These are phyloP conservation scores for Diuraphis noxia DNA, from an alignment of 1,140 invertebrate species.

Conservation along the genomic window DNA sequence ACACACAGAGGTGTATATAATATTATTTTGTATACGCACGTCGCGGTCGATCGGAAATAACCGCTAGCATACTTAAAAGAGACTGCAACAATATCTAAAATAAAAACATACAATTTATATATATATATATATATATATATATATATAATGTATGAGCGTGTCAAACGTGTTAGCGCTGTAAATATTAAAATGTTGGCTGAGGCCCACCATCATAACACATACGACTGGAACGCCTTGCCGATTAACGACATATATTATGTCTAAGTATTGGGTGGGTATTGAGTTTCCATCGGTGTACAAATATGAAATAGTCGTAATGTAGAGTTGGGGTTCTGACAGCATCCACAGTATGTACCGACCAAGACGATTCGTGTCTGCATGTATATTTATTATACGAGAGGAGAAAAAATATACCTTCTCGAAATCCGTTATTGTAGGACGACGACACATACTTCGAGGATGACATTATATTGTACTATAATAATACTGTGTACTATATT, in stretches of 20 bases:
- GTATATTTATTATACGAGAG: background rate
- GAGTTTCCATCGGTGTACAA: constrained; percentile 23
- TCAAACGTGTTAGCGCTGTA: background rate
- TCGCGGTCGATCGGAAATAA: background rate
- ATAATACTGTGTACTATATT: background rate
- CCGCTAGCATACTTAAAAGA: background rate
- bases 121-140: background rate
- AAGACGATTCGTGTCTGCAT: background rate
- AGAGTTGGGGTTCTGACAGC: constrained; percentile 3
- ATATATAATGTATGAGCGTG: background rate
- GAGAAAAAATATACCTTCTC: background rate
- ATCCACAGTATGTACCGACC: background rate
- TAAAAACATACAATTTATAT: background rate
- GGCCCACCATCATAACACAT: background rate
- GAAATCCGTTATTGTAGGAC: background rate
- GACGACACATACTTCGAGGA: background rate
- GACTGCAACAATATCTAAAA: background rate
- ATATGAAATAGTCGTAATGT: background rate
- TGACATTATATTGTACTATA: background rate
- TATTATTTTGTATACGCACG: background rate
- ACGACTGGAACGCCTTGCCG: background rate
- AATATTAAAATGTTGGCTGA: constrained; percentile 24
- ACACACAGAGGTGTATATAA: background rate
- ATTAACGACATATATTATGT: constrained; percentile 30
- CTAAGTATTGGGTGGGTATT: constrained; percentile 6